Base-by-base conservation (phyloP, 2,797 vertebrate genomes). In the Eutrigla gurnardus region DNA sequence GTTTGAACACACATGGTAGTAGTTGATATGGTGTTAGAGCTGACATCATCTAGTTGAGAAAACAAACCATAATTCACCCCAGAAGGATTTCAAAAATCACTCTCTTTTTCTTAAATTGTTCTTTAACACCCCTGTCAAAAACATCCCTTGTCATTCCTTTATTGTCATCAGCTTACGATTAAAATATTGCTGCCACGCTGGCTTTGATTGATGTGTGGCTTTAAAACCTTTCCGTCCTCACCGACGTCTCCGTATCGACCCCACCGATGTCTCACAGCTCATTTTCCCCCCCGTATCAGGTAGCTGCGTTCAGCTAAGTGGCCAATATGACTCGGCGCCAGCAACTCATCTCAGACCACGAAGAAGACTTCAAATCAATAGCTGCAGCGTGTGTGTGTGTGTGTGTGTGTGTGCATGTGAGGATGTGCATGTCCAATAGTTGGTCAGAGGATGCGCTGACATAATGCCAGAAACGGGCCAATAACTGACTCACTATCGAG, bases 291-390 rank as follows among this genome's bases (percentile, higher is more conserved):
- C 58, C 25, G 25, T 71, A 83, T 89, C 74, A 80, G 73, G 73
- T 88, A 50, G 74, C 82, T 67, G 64, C 78, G 88, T 84, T 86
- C 63, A 78, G 63, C 86, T 87, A 76, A 92, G 82, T 89, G 75
- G 54, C 70, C 72, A 64, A 90, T 86, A 76, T 65, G 50, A 83
- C 50, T 17, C 35, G 88, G 86, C 78, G 76, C 87, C 88, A 88
- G 81, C 60, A 85, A 10, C 50, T 53, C 77, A 75, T 89, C 71
- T 85, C 69, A 67, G 77, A 50, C 83, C 73, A 73, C 73, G 43
- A 68, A 45, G 70, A 87, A 77, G 69, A 68, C 59, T 78, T 62
- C 4, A 39, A 78, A 84, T 93, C 91, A 90, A 90, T 91, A 90
- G 68, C 40, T 75, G 65, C 43, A 35, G 42, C 42, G 66, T 73